Evolutionary conservation across 2,113 vertebrate species (phyloP).

Genomic region (Ochotona princeps): DNA sequence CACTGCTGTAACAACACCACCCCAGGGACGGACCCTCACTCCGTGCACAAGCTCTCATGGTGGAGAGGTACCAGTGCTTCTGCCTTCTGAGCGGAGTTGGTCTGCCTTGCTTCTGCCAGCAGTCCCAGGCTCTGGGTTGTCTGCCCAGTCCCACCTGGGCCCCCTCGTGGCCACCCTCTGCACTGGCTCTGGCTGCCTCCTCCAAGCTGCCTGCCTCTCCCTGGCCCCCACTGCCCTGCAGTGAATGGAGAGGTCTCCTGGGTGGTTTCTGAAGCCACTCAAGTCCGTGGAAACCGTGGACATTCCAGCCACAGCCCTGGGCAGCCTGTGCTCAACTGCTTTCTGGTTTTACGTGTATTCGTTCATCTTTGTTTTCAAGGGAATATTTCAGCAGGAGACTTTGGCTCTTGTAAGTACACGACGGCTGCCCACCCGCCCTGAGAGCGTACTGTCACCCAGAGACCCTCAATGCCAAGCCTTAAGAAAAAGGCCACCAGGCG

Average conservation of each 20-base stretch:
- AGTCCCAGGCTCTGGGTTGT: background rate
- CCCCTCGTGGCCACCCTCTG: background rate
- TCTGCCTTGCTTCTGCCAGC: no score
- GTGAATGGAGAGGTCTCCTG: background rate
- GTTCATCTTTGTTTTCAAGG: background rate
- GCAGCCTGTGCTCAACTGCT: background rate
- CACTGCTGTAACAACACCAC: no score
- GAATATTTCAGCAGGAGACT: background rate
- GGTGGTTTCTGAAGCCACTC: background rate
- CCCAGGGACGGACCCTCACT: no score
- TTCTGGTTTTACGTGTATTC: background rate
- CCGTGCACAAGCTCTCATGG: no score
- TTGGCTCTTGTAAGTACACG: background rate
- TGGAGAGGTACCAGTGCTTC: background rate
- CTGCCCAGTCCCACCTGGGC: background rate
- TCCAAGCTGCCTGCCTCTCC: accelerated
- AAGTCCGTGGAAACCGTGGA: background rate
- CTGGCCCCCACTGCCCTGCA: background rate
- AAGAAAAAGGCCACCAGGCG: no score
- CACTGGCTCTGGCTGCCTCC: background rate
- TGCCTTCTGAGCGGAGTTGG: background rate
- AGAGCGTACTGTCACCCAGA: background rate
- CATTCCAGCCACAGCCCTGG: background rate
- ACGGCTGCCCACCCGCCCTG: background rate
- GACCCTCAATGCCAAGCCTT: background rate